Base-by-base conservation (phyloP, 2,113 vertebrate species). In the Hippocampus comes region DNA sequence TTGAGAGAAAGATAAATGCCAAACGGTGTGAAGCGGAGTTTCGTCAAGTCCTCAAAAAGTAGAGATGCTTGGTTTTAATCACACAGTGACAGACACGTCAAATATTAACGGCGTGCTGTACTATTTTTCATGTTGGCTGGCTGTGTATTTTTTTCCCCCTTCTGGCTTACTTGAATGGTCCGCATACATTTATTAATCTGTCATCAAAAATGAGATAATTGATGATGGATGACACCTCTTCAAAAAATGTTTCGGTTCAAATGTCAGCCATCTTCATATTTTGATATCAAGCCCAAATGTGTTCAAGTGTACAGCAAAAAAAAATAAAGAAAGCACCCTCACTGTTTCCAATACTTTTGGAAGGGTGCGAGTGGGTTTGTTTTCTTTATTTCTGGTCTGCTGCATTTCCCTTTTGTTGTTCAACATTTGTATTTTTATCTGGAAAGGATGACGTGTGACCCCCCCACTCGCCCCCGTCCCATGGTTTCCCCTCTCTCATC, bases 401-500 rank as follows among this genome's bases (percentile, higher is more conserved):
- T 67, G 70, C 76, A 38, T 70, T 76, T 18, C 74, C 17, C 23
- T 25, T 18, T 63, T 34, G 30, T 34, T 34, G 30, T 34, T 34
- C 30, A 34, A 34, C 30, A 34, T 34, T 34, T 59, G 38, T 84
- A 68, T 78, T 71, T 78, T 69, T 69, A 80, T 80, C 68, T 49
- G 57, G 67, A n/a, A 53, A 73, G 73, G 79, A 84, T 79, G 25
- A 76, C 79, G 66, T 63, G 77, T 83, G 75, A 84, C 49, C 46
- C 12, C 12, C 12, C 46, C n/a, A n/a, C n/a, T n/a, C 42, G 4
- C 42, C 42, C 12, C 46, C 46, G 4, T 6, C 2, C 10, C 65
- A 27, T 57, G 53, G 4, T 38, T 63, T 20, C 17, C 34, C 51
- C 11, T 46, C 65, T 20, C 9, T 76, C 61, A 38, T 41, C 2